Conservation (phyloP, 2,113 vertebrate species). For the Vidua chalybeata region DNA sequence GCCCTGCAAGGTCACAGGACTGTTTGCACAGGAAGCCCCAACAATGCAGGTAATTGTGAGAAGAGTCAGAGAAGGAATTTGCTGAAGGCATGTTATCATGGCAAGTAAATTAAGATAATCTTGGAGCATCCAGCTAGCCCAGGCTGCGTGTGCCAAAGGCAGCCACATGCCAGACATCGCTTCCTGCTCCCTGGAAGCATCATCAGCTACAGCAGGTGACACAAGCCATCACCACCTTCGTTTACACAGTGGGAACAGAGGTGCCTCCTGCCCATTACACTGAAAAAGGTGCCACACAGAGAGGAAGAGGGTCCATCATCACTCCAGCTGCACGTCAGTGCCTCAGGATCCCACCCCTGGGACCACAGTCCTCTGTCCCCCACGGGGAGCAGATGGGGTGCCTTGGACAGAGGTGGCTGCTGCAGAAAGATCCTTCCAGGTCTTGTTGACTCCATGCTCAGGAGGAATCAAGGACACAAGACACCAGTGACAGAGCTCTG, state of each 20-base stretch:
- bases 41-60: not conserved
- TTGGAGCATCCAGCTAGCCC: not conserved
- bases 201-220: not conserved
- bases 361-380: not conserved
- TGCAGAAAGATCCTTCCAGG: not conserved
- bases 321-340: not conserved
- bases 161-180: not conserved
- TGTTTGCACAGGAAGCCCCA: not conserved
- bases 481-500: not conserved
- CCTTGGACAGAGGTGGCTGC: not conserved
- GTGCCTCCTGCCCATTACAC: not conserved
- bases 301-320: not conserved
- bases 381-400: not conserved
- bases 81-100: not conserved
- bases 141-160: not conserved
- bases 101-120: not conserved
- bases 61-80: not conserved
- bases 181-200: not conserved
- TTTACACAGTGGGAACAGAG: not conserved
- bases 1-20: not conserved
- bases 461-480: not conserved
- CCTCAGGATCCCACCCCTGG: not conserved
- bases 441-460: not conserved
- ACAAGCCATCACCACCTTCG: not conserved
- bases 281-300: not conserved